Base-by-base conservation (phyloP, 2,113 vertebrate species). In the Seriola aureovittata region DNA sequence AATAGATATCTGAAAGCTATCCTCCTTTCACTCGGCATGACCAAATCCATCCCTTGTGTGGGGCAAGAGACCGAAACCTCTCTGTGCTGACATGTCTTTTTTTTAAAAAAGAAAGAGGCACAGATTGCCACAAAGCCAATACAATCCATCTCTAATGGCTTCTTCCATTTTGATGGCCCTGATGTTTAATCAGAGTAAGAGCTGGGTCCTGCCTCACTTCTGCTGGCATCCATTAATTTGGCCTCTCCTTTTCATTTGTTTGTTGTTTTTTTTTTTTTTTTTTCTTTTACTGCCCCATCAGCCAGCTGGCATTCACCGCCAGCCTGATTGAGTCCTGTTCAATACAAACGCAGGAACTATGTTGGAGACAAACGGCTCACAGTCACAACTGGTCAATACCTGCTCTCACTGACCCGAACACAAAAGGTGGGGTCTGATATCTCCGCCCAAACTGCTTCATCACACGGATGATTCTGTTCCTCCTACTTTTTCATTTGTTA, bases 111-210 rank as follows among this genome's bases (percentile, higher is more conserved):
- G 67, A 73, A 48, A 71, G 67, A 79, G 63, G 73, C 67, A 57
- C 57, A 48, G 83, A 85, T 83, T 34, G 77, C 87, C 82, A 86
- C 92, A 91, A 85, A 93, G 80, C 90, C 92, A 89, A 92, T 89
- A 79, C 86, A 88, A 92, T 94, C 91, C 59, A 90, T 94, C 92
- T 87, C 91, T 95, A 94, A 95, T 94, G 93, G 92, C 84, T 89
- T 88, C 88, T 92, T 91, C 78, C 84, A 64, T 85, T 88, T 70
- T 85, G 88, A 93, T 89, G 88, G 88, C 90, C 80, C 75, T 84
- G 66, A 89, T 95, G 91, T 95, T 95, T 95, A 95, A 95, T 96
- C 95, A 95, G 92, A 92, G 88, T 95, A 94, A 96, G 90, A 96
- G 95, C 89, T 40, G 55, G 87, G 80, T 66, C 78, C 91, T 84